A percentile compares a stretch with the other conserved stretches of the same genome.
Conservation (phyloP, 2,888 invertebrate species). For the Hedya salicella region DNA sequence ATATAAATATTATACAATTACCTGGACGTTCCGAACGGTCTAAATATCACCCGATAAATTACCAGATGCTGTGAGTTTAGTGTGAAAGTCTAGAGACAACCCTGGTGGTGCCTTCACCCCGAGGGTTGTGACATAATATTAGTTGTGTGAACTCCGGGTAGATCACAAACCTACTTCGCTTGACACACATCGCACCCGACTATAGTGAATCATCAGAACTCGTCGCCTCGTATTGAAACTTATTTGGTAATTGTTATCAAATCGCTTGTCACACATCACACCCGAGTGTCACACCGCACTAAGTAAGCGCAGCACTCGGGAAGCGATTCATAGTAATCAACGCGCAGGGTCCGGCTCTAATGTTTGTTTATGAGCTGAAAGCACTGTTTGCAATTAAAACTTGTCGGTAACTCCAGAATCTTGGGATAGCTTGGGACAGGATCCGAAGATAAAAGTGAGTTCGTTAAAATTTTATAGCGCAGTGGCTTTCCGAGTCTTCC, state of each 20-base stretch:
- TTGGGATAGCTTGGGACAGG: too few relatives aligned
- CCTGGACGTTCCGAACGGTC: too few relatives aligned
- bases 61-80: too few relatives aligned
- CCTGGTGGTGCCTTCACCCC: too few relatives aligned
- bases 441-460: conserved; percentile 14
- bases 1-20: too few relatives aligned
- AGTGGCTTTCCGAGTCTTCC: conserved; percentile 18
- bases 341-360: conserved; percentile 44
- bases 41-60: too few relatives aligned
- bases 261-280: not conserved
- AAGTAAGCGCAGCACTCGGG: conserved; percentile 43
- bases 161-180: too few relatives aligned
- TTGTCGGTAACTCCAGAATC: conserved; percentile 32
- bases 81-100: too few relatives aligned
- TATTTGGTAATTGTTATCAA: not conserved
- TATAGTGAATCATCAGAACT: too few relatives aligned
- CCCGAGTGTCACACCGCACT: conserved; percentile 30
- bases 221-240: too few relatives aligned
- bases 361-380: conserved; percentile 47
- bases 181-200: not conserved
- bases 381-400: conserved; percentile 48
- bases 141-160: too few relatives aligned
- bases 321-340: conserved; percentile 47
- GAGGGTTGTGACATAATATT: too few relatives aligned
- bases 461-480: conserved; percentile 34